Percentiles rank a stretch among this genome's conserved stretches.
Conservation (phyloP, 2,797 vertebrate species). For the Acrossocheilus wenchowensis region DNA sequence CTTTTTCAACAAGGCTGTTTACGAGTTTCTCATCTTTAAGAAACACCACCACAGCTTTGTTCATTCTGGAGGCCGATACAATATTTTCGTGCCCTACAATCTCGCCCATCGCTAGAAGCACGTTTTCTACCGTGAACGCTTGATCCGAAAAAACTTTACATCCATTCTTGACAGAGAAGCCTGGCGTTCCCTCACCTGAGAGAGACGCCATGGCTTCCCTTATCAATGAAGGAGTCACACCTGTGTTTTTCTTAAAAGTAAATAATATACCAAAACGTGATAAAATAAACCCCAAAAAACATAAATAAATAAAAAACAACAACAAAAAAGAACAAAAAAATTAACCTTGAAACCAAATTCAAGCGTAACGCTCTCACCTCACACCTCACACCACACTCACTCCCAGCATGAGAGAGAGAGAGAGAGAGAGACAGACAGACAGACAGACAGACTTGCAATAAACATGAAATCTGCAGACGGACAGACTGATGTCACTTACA, state of each 20-base stretch:
- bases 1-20: not conserved
- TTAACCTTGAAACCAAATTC: no score
- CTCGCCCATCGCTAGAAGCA: not conserved
- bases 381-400: not conserved
- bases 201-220: not conserved
- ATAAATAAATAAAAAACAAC: no score
- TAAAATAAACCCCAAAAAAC: no score
- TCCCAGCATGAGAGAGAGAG: not conserved
- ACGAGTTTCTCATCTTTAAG: not conserved
- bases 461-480: no score
- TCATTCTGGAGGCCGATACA: not conserved
- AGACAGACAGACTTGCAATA: no score
- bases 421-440: no score
- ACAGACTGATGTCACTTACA: no score
- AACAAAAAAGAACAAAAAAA: no score
- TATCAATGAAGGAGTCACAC: not conserved
- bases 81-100: not conserved
- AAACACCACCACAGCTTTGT: not conserved
- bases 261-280: no score
- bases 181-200: not conserved
- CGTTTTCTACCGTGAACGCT: not conserved
- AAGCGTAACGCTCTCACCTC: no score
- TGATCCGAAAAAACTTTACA: not conserved
- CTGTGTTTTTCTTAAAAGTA: not conserved
- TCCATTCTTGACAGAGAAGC: not conserved